A percentile compares a stretch with the other conserved stretches of the same genome.
phyloP scores from a whole-genome alignment of 2,888 invertebrate species.

The Hermaeophaga mercurialis region DNA sequence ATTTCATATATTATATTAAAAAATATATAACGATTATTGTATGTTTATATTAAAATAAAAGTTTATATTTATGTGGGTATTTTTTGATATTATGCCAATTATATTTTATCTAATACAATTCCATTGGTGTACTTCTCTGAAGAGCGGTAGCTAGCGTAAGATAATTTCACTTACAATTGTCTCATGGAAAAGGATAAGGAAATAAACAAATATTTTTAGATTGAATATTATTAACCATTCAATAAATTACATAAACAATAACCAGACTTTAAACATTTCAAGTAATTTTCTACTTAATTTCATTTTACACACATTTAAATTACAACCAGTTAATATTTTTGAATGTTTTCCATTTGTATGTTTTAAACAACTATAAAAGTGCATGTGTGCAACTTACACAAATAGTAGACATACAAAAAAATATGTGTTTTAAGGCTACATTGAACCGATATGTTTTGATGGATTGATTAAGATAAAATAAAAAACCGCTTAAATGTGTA shows the following conservation, averaged over 20 bases:
- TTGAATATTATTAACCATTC: conserved; percentile 24
- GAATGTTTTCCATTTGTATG: too few species aligned
- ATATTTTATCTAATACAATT: too few species aligned
- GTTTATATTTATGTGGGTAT: conserved; percentile 23
- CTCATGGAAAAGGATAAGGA: background rate
- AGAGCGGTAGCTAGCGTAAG: too few species aligned
- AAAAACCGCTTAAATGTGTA: too few species aligned
- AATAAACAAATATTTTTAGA: conserved; percentile 14
- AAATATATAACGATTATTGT: conserved; percentile 19
- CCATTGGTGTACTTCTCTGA: too few species aligned
- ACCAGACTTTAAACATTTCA: conserved; percentile 15
- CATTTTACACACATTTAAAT: background rate
- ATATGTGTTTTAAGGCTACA: background rate
- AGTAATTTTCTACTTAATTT: background rate
- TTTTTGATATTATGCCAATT: conserved; percentile 1
- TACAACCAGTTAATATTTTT: background rate
- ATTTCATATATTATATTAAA: conserved; percentile 27
- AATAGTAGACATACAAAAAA: background rate
- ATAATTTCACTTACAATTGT: background rate
- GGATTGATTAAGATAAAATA: background rate
- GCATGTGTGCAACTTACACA: background rate
- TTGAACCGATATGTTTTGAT: background rate
- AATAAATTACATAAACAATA: conserved; percentile 26
- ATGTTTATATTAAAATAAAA: conserved; percentile 27
- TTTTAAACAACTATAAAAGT: background rate